Evolutionary conservation across 2,113 vertebrate genomes (phyloP).

Genomic region (Catharus minimus): DNA sequence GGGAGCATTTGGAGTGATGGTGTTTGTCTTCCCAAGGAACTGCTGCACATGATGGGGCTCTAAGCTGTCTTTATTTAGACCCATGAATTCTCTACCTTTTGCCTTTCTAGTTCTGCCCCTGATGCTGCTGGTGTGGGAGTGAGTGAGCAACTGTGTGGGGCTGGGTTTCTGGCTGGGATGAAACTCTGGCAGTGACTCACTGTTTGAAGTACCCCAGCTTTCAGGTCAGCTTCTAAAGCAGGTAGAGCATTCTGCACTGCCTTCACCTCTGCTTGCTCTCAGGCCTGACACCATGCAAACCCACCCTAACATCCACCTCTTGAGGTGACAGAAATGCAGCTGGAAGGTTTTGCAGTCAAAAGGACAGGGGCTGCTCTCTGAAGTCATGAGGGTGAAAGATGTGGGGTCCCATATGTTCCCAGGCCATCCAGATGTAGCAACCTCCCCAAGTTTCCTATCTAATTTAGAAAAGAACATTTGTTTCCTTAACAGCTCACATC

Average conservation of each 20-base stretch:
- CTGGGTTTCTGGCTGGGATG: neutral
- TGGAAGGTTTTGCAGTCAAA: neutral
- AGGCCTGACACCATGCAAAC: neutral
- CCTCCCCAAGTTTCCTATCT: neutral
- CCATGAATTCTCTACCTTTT: neutral
- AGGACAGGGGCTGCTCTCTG: neutral
- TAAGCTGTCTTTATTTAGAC: neutral
- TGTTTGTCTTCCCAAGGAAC: neutral
- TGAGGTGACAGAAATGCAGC: neutral
- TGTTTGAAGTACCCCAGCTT: neutral
- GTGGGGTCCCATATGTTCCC: neutral
- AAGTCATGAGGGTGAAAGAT: neutral
- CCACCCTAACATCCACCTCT: neutral
- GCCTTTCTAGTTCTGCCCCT: neutral
- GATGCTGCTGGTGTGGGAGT: neutral
- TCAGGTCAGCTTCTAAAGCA: neutral
- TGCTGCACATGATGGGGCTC: fast-evolving
- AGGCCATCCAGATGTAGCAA: neutral
- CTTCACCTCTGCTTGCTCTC: neutral
- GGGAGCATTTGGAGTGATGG: fast-evolving
- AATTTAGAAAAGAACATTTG: neutral
- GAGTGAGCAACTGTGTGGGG: fast-evolving
- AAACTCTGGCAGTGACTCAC: neutral
- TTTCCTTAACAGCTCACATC: neutral
- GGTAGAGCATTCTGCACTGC: neutral